A percentile compares a stretch with the other conserved stretches of the same genome.
phyloP scores from a whole-genome alignment of 2,113 vertebrate genomes.

The Erinaceus europaeus region DNA sequence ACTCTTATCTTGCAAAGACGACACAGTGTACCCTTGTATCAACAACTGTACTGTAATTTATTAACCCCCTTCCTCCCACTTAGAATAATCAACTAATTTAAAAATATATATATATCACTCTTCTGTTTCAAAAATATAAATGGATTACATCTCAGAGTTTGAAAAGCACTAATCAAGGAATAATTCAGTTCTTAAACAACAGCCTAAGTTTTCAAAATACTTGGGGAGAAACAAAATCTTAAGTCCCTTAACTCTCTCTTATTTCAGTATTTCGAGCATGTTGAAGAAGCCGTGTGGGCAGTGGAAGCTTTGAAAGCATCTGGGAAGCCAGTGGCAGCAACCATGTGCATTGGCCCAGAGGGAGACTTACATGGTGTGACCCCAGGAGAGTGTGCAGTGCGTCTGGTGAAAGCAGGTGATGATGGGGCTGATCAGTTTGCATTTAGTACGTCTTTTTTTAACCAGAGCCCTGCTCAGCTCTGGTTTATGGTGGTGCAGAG shows the following conservation, averaged over 20 bases:
- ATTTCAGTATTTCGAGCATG: constrained; percentile 96
- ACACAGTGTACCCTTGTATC: too few relatives aligned
- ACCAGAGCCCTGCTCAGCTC: too few relatives aligned
- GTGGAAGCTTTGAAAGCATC: constrained; percentile 91
- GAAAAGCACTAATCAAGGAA: neutral
- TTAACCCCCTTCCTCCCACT: too few relatives aligned
- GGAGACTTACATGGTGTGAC: constrained; percentile 92
- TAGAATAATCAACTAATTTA: too few relatives aligned
- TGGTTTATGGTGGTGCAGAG: too few relatives aligned
- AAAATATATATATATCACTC: too few relatives aligned
- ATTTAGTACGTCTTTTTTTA: too few relatives aligned
- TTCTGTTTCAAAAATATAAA: neutral
- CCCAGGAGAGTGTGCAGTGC: constrained; percentile 93
- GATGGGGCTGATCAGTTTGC: neutral
- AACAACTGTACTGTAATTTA: too few relatives aligned
- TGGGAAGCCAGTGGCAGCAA: constrained; percentile 91
- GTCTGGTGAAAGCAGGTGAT: constrained; percentile 93
- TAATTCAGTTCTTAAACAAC: neutral
- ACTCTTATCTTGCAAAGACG: too few relatives aligned
- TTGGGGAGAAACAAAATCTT: neutral
- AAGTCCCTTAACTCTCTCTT: constrained; percentile 5
- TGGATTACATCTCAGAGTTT: neutral
- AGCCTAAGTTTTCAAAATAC: neutral
- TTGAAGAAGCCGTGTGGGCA: constrained; percentile 97
- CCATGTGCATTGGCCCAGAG: constrained; percentile 93